A percentile compares a stretch with the other conserved stretches of the same genome.
These are phyloP conservation scores for Epiblema foenella DNA, from an alignment of 2,888 invertebrate species.

Conservation along the genomic window DNA sequence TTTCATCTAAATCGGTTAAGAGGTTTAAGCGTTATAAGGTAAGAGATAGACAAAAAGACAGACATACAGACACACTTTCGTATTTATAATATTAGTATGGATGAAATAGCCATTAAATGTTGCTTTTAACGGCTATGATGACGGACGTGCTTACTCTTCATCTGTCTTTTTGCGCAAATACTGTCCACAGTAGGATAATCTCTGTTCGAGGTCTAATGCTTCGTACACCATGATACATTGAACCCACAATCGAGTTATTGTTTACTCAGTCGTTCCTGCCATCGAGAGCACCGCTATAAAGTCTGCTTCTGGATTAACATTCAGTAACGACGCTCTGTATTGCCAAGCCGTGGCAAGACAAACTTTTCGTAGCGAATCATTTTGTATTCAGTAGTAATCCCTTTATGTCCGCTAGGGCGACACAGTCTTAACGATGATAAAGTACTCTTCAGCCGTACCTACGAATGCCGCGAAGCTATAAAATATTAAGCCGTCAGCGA, in stretches of 20 bases:
- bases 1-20: too few species aligned
- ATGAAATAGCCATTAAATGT: not conserved
- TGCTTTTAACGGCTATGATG: not conserved
- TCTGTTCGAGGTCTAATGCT: not conserved
- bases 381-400: conserved; percentile 45
- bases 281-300: conserved; percentile 21
- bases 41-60: too few species aligned
- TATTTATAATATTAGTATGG: too few species aligned
- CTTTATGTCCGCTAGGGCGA: conserved; percentile 45
- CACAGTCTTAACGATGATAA: conserved; percentile 44
- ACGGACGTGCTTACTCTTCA: not conserved
- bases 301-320: conserved; percentile 29
- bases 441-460: conserved; percentile 35
- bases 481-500: conserved; percentile 39
- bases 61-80: too few species aligned
- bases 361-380: conserved; percentile 44
- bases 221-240: not conserved
- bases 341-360: conserved; percentile 31
- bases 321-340: conserved; percentile 30
- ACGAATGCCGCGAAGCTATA: conserved; percentile 40
- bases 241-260: conserved; percentile 25
- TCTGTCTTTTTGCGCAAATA: not conserved
- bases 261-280: conserved; percentile 4
- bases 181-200: not conserved
- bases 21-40: too few species aligned